Base-by-base conservation (phyloP, 37 sponge, comb jelly and placozoan genomes). In the Haliclona indistincta region DNA sequence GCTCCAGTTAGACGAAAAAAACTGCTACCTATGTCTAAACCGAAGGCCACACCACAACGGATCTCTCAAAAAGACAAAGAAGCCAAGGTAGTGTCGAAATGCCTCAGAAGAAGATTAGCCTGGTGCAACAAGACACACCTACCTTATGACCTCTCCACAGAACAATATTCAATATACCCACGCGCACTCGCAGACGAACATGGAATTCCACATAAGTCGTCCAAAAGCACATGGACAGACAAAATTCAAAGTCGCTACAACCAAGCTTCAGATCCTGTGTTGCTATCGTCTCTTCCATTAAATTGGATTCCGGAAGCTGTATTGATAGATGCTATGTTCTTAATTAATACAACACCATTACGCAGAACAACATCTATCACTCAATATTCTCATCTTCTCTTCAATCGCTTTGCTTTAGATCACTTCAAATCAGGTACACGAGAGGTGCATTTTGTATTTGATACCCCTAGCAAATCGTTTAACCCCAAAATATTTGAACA, bases 391-490 rank as follows among this genome's bases (percentile, higher is more conserved):
- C 39, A 26, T 11, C 25, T 64, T 1, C 32, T 76, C 15, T 76
- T 64, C 34, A 38, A 40, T 4, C 76, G 64, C 1, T 76, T 63
- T 76, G 33, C 40, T 28, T 5, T 5, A 19, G 40, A 26, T 13
- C 64, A 76, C 6, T 76, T 25, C 28, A 15, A 25, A 17, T 23
- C 49, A 1, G 65, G 65, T 5, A 28, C 52, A 4, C 39, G 29
- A 43, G 76, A 76, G 40, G 65, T 76, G 1, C 76, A 76, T 28
- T 28, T 76, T 1, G 6, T 76, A 0, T 76, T 76, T 43, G 65
- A 76, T 56, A 74, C 4, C 0, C 62, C 38, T 20, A 37, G 40
- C 37, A 55, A 33, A 17, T 2, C 0, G 23, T 74, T 74, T 56
- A 74, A 56, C 23, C 74, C 60, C 3, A 74, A 74, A 32, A 1